Base-by-base conservation (phyloP, 2,797 vertebrate genomes). In the Rousettus madagascariensis region DNA sequence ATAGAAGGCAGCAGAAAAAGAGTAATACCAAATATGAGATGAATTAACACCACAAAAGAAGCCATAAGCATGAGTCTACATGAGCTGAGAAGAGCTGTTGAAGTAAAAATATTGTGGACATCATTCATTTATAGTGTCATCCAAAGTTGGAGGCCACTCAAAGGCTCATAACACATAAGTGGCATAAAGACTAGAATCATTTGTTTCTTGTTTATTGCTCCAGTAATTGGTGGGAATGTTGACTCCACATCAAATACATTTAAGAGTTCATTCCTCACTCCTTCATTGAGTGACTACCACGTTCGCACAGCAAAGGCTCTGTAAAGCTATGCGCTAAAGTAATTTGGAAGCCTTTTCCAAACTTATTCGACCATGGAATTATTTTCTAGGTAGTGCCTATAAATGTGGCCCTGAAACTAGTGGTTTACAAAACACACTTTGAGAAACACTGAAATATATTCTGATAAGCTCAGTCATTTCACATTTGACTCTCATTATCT, bases 371-470 rank as follows among this genome's bases (percentile, higher is more conserved):
- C 57, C n/a, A 20, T 63, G 28, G 38, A 74, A 55, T 75, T 19
- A 55, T 77, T 91, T 90, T 33, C 75, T 93, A 46, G 53, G 22
- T 11, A 51, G 11, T 36, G 9, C n/a, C 43, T 49, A 6, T 74
- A 86, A 91, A 33, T 66, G n/a, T 30, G 87, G 15, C 2, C 5
- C 3, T n/a, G 33, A 38, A 72, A 41, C 10, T 63, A 55, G 24
- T 41, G 20, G 22, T 68, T 43, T 95, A 75, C 17, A 57, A 75
- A 90, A 69, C 55, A 69, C 26, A 88, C 19, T 86, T 86, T 74
- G 89, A 90, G 80, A 92, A 90, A 86, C 55, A 36, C 26, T 79
- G 36, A 28, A 59, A 80, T 78, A n/a, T n/a, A 41, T 77, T 84
- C 16, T 33, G 28, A 85, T 75, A 68, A 94, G 8, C 28, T 68